phyloP scores from a whole-genome alignment of 1,140 invertebrate genomes.

The Drosophila busckii region DNA sequence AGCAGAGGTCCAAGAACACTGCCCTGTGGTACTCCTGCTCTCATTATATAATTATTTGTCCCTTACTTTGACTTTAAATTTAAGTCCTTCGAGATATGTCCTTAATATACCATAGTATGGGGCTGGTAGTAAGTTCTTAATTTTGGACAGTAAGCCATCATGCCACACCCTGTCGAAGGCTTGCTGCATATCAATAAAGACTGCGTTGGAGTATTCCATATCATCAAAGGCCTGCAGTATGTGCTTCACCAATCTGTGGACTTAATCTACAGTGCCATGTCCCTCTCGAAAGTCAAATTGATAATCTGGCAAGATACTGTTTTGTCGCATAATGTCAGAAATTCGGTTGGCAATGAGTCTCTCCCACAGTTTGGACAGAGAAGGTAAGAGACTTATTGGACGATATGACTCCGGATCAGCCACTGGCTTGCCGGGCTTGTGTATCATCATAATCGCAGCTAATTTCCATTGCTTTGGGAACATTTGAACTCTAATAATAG shows the following conservation, averaged over 20 bases:
- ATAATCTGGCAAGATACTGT: background rate
- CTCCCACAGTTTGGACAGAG: constrained; percentile 6
- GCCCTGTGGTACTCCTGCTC: too few relatives aligned
- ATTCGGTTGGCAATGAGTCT: constrained; percentile 2
- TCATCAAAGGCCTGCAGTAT: too few relatives aligned
- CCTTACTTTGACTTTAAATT: too few relatives aligned
- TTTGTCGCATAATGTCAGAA: background rate
- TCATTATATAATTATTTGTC: too few relatives aligned
- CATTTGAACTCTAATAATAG: background rate
- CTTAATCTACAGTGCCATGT: constrained; percentile 9
- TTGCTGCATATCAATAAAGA: constrained; percentile 8
- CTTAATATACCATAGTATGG: too few relatives aligned
- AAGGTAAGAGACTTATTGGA: background rate
- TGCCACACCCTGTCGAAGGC: constrained; percentile 3
- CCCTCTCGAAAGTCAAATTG: constrained; percentile 5
- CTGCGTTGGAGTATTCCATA: constrained; percentile 1
- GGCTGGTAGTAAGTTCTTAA: constrained; percentile 7
- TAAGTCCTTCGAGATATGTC: too few relatives aligned
- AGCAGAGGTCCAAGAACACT: too few relatives aligned
- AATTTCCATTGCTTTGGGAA: too few relatives aligned
- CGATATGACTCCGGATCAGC: background rate
- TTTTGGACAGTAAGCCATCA: constrained; percentile 3
- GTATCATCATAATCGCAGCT: too few relatives aligned
- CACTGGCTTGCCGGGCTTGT: too few relatives aligned
- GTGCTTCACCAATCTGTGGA: constrained; percentile 6